These are phyloP conservation scores for Peromyscus maniculatus DNA, from an alignment of 2,113 vertebrate species.

Conservation along the genomic window DNA sequence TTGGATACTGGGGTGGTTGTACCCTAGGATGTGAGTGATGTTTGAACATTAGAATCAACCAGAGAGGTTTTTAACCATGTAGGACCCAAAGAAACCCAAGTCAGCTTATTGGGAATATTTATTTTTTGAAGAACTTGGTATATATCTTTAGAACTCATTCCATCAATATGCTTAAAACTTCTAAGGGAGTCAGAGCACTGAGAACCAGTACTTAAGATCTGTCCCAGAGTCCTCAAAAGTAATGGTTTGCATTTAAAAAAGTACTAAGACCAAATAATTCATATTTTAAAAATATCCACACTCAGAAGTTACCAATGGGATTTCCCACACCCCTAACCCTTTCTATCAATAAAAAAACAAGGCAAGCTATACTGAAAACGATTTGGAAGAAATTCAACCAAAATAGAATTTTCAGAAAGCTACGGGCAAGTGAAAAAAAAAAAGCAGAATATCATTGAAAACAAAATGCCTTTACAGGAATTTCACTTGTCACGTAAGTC, in stretches of 20 bases:
- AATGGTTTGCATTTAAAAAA: slow-evolving; percentile 31
- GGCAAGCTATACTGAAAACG: slow-evolving; percentile 70
- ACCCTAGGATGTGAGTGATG: too few species aligned
- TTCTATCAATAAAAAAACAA: slow-evolving; percentile 76
- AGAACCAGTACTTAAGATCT: neutral
- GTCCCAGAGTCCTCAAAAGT: neutral
- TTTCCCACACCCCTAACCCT: slow-evolving; percentile 23
- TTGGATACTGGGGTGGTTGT: neutral
- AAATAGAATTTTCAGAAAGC: slow-evolving; percentile 76
- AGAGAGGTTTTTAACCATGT: neutral
- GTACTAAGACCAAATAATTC: slow-evolving; percentile 5
- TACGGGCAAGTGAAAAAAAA: slow-evolving; percentile 56
- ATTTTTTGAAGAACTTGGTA: neutral
- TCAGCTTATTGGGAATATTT: neutral
- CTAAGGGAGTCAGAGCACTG: neutral
- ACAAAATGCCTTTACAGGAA: slow-evolving; percentile 74
- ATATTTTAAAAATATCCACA: neutral
- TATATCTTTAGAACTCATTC: neutral
- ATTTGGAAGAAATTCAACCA: slow-evolving; percentile 67
- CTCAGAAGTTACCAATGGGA: slow-evolving; percentile 66
- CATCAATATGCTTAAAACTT: neutral
- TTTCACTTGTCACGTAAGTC: slow-evolving; percentile 53
- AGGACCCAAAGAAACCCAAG: neutral
- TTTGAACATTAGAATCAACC: neutral
- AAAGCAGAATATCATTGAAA: slow-evolving; percentile 40